Evolutionary conservation across 2,113 vertebrate genomes (phyloP).

Genomic region (Uria lomvia): DNA sequence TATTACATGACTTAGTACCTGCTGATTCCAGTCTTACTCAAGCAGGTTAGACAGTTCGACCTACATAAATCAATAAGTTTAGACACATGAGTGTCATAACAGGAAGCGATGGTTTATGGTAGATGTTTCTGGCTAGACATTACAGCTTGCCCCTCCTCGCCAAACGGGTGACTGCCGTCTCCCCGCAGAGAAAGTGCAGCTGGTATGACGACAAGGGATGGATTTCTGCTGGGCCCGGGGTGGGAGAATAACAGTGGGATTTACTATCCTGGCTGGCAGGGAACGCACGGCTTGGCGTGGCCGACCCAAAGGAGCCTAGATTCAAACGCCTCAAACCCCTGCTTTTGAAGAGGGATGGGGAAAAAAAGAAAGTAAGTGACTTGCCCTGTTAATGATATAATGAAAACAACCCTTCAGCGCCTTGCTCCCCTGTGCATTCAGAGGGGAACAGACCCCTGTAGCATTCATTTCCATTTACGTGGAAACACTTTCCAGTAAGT

Average conservation of each 20-base stretch:
- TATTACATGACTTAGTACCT: neutral
- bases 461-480: conserved; percentile 29
- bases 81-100: conserved; percentile 38
- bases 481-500: neutral
- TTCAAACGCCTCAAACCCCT: neutral
- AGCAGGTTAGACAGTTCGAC: conserved; percentile 1
- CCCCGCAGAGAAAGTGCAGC: conserved; percentile 1
- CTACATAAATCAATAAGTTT: conserved; percentile 49
- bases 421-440: neutral
- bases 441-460: neutral
- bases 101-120: conserved; percentile 49
- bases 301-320: neutral
- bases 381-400: conserved; percentile 9
- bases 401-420: conserved; percentile 18
- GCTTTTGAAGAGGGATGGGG: neutral
- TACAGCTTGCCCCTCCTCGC: neutral
- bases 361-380: neutral
- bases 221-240: neutral
- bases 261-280: neutral
- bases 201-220: neutral
- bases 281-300: neutral
- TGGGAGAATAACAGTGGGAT: neutral
- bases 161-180: neutral
- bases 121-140: conserved; percentile 43
- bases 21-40: neutral